phyloP scores from a whole-genome alignment of 2,113 vertebrate genomes.

The Cranoglanis bouderius region DNA sequence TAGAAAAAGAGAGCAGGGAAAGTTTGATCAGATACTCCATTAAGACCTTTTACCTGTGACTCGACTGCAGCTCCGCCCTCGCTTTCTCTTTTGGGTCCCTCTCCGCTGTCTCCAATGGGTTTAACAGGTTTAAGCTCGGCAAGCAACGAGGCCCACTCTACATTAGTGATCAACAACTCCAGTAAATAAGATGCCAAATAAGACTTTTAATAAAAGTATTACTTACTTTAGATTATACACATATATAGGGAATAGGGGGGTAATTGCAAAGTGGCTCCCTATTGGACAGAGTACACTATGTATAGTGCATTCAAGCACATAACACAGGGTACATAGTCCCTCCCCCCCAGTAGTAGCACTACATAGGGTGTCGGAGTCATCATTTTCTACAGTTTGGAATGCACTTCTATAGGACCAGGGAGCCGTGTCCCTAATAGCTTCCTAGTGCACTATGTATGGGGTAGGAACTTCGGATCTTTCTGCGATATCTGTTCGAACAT shows the following conservation, averaged over 20 bases:
- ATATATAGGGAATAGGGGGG: not conserved
- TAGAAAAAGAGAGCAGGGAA: constrained; percentile 9
- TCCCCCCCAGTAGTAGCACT: not conserved
- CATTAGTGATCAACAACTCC: not conserved
- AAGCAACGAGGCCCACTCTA: constrained; percentile 85
- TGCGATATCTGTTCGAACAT: not conserved
- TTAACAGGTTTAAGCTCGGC: constrained; percentile 72
- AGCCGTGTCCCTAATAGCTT: not conserved
- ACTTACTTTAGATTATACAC: not conserved
- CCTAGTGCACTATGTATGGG: not conserved
- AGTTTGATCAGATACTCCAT: not conserved
- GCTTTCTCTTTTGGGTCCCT: constrained; percentile 74
- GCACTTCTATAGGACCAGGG: not conserved
- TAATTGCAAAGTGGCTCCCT: not conserved
- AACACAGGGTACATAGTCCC: not conserved
- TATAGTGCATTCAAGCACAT: not conserved
- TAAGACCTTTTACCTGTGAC: constrained; percentile 79
- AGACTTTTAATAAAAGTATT: not conserved
- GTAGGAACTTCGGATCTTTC: not conserved
- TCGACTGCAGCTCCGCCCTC: constrained; percentile 76
- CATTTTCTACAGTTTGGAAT: not conserved
- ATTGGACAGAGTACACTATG: not conserved
- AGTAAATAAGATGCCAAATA: not conserved
- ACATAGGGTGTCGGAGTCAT: not conserved
- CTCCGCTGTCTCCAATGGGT: constrained; percentile 73